phyloP scores from a whole-genome alignment of 2,888 invertebrate genomes.

The Sympetrum striolatum region DNA sequence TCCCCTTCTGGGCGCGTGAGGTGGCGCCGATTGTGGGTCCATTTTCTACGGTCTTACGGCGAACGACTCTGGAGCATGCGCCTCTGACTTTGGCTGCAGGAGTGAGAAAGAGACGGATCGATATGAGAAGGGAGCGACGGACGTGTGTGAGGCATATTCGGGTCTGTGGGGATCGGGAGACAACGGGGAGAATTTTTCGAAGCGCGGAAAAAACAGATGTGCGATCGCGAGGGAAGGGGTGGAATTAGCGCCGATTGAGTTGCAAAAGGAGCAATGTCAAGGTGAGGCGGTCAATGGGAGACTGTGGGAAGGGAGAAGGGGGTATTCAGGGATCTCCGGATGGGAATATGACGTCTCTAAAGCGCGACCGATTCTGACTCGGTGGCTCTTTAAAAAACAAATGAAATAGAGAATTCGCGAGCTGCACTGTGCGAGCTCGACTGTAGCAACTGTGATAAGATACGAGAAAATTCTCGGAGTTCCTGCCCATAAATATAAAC shows the following conservation, averaged over 20 bases:
- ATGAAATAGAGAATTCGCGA: no score
- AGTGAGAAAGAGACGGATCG: slow-evolving; percentile 2
- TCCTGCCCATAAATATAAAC: no score
- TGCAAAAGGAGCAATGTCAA: background rate
- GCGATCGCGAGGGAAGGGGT: background rate
- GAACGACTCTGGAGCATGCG: slow-evolving; percentile 28
- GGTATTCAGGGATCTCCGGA: background rate
- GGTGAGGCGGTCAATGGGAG: background rate
- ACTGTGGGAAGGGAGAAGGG: background rate
- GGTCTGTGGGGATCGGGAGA: background rate
- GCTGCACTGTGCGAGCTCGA: no score
- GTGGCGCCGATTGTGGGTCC: slow-evolving; percentile 18
- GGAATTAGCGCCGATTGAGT: background rate
- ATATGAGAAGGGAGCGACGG: background rate
- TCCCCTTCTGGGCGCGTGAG: slow-evolving; percentile 1
- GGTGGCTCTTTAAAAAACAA: no score
- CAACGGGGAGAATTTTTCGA: background rate
- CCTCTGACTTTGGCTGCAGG: background rate
- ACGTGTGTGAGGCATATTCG: background rate
- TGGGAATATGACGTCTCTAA: no score
- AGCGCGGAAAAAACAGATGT: background rate
- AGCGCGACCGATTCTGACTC: no score
- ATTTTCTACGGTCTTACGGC: slow-evolving; percentile 4
- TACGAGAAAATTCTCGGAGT: no score
- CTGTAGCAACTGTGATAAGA: no score